Evolutionary conservation across 2,888 invertebrate genomes (phyloP).

Genomic region (Parnassius orleans): DNA sequence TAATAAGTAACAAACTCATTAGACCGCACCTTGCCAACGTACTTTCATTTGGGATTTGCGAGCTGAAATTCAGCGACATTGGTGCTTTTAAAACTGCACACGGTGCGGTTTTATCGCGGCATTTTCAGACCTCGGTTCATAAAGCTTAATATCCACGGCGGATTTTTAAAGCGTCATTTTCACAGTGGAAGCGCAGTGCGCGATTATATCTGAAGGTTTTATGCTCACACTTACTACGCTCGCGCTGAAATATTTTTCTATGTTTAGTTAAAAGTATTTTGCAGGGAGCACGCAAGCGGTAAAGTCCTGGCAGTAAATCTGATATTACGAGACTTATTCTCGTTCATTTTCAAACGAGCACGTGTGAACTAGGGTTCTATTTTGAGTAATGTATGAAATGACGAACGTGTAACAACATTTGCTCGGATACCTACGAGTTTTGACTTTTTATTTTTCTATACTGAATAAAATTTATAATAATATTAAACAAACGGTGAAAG

Average conservation of each 20-base stretch:
- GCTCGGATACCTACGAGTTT: not conserved
- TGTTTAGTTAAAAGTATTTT: slow-evolving; percentile 19
- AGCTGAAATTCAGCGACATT: slow-evolving; percentile 10
- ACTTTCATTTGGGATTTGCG: slow-evolving; percentile 10
- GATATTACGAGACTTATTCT: slow-evolving; percentile 17
- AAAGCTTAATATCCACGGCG: slow-evolving; percentile 18
- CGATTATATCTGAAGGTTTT: slow-evolving; percentile 25
- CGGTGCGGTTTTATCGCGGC: slow-evolving; percentile 13
- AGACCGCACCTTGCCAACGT: slow-evolving; percentile 1
- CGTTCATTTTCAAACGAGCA: slow-evolving; percentile 8
- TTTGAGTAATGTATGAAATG: not conserved
- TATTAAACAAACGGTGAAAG: no score
- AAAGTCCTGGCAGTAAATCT: slow-evolving; percentile 13
- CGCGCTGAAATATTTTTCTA: slow-evolving; percentile 18
- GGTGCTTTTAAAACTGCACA: slow-evolving; percentile 4
- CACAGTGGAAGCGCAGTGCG: slow-evolving; percentile 15
- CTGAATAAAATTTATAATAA: no score
- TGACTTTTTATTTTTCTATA: not conserved
- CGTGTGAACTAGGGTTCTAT: not conserved
- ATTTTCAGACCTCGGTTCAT: slow-evolving; percentile 15
- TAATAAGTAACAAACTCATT: slow-evolving; percentile 8
- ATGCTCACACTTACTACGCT: slow-evolving; percentile 6
- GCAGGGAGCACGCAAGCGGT: slow-evolving; percentile 8
- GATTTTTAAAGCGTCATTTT: slow-evolving; percentile 25
- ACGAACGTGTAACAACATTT: not conserved